These are phyloP conservation scores for Ormyrus pomaceus DNA, from an alignment of 2,888 invertebrate genomes.

Conservation along the genomic window DNA sequence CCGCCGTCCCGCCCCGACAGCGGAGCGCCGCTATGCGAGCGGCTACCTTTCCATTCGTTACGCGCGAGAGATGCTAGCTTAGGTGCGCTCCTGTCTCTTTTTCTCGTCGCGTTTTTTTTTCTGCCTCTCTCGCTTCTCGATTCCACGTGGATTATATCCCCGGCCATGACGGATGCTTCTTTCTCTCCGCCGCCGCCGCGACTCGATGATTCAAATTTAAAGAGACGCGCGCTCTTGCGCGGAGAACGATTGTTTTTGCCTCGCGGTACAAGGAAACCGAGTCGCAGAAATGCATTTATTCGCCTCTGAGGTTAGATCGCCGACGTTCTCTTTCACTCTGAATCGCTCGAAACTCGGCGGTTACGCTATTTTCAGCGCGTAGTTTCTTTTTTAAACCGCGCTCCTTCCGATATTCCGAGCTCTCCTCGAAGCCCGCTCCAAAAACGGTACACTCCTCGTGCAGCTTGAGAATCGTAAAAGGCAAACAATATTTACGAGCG, in stretches of 20 bases:
- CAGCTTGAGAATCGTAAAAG: too few relatives aligned
- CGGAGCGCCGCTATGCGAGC: neutral
- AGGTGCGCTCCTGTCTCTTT: neutral
- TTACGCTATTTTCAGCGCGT: too few relatives aligned
- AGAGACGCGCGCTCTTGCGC: conserved; percentile 5
- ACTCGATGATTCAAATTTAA: conserved; percentile 32
- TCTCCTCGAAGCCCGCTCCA: too few relatives aligned
- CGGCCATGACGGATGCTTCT: conserved; percentile 2
- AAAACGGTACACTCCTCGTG: too few relatives aligned
- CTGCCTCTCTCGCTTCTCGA: conserved; percentile 11
- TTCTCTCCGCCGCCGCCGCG: neutral
- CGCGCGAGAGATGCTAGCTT: conserved; percentile 16
- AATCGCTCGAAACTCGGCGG: too few relatives aligned
- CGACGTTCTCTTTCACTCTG: too few relatives aligned
- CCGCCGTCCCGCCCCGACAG: neutral
- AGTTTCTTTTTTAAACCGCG: too few relatives aligned
- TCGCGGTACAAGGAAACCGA: too few relatives aligned
- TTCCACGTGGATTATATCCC: conserved; percentile 33
- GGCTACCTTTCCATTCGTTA: conserved; percentile 39
- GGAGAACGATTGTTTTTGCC: neutral
- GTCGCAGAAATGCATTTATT: too few relatives aligned
- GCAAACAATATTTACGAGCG: neutral
- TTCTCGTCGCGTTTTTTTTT: neutral
- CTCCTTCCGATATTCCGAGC: too few relatives aligned
- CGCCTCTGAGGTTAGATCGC: too few relatives aligned